Evolutionary conservation across 2,797 vertebrate species (phyloP), one percentile per base, ranked within the genome.

Genomic region (Megaceryle alcyon): DNA sequence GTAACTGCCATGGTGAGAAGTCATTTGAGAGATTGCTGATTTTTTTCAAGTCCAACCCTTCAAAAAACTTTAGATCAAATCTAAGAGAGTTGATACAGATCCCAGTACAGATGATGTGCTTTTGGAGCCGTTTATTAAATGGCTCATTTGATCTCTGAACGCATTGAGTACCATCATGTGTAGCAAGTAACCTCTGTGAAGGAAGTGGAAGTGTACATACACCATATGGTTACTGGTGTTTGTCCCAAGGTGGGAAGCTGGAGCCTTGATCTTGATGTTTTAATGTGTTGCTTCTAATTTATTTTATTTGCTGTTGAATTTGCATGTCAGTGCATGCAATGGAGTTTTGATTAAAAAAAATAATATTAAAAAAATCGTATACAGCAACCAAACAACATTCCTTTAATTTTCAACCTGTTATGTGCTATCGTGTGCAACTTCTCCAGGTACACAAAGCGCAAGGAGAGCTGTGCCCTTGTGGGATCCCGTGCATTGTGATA

Each of bases 161-260:
- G 3, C 1, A 1, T 1, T 17, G 69, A 23, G 37, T 37, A 22
- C 12, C 5, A 1, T 16, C 0, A 0, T 14, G 44, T 18, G 59
- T 7, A 54, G 51, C 8, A 23, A 31, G 53, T 23, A 16, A 53
- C 28, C 35, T 33, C n/a, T 5, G 43, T 13, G 26, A 66, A 39
- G 60, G 12, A 37, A 33, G 28, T 23, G 18, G 31, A 71, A n/a
- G 44, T 3, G 28, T 46, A 2, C 0, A 0, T 20, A 3, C 14
- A 13, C 14, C 3, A 3, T 31, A 4, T 4, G 16, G 18, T 4
- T 31, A 22, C 17, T 4, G 39, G 16, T 12, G 51, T 51, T 53
- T 14, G 31, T 12, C 51, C 51, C 28, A 53, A 88, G 14, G 7
- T 46, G n/a, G 61, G 48, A 37, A 70, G 19, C 60, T 51, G 79